Percentiles rank a stretch among this genome's conserved stretches.
phyloP scores from a whole-genome alignment of 2,797 vertebrate genomes.

The Oreochromis mossambicus region DNA sequence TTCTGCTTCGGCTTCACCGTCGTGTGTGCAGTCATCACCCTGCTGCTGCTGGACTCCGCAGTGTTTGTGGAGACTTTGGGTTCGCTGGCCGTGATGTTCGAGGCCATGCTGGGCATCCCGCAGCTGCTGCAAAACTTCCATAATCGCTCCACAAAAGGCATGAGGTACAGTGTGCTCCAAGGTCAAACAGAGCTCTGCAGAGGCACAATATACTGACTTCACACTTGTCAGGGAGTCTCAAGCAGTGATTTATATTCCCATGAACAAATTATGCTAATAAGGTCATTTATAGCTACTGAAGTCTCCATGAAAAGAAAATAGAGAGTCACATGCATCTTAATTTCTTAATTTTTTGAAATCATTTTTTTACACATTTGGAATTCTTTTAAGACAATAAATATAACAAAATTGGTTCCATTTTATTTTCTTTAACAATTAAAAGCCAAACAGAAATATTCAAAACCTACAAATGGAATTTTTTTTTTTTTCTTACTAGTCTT shows the following conservation, averaged over 20 bases:
- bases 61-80: slow-evolving; percentile 80
- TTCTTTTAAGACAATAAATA: neutral
- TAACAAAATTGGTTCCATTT: rapidly evolving
- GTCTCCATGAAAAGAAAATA: neutral
- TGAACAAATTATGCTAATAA: slow-evolving; percentile 22
- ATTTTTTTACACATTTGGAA: neutral
- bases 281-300: slow-evolving; percentile 14
- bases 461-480: neutral
- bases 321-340: neutral
- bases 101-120: slow-evolving; percentile 82
- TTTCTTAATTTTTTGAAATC: neutral
- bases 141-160: slow-evolving; percentile 78
- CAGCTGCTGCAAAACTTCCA: slow-evolving; percentile 81
- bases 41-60: slow-evolving; percentile 73
- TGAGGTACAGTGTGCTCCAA: slow-evolving; percentile 72
- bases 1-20: slow-evolving; percentile 78
- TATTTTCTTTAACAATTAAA: neutral
- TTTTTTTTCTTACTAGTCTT: neutral
- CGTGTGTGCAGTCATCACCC: slow-evolving; percentile 69
- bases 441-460: neutral
- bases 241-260: neutral
- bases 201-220: neutral
- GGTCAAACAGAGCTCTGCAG: neutral
- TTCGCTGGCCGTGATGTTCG: slow-evolving; percentile 74
- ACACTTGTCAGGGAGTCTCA: neutral